phyloP scores from a whole-genome alignment of 2,888 invertebrate species.

The Torymus tubicola region DNA sequence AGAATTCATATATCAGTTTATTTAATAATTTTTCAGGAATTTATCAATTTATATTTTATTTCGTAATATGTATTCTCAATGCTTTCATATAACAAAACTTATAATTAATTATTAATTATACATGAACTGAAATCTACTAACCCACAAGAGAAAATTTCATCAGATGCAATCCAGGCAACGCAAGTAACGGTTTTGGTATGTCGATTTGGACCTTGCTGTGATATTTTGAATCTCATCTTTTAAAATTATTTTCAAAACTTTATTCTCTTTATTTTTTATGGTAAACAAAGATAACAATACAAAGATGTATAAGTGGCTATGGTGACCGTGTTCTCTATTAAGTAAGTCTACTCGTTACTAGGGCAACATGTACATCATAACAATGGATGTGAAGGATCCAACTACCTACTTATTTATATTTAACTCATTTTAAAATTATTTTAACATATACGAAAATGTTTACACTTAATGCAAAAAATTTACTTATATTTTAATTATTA shows the following conservation, averaged over 20 bases:
- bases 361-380: conserved; percentile 44
- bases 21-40: neutral
- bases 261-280: neutral
- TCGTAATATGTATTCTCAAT: no score
- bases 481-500: no score
- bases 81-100: no score
- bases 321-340: neutral
- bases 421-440: no score
- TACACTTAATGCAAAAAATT: no score
- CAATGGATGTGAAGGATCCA: conserved; percentile 16
- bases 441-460: no score
- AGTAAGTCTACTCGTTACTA: conserved; percentile 30
- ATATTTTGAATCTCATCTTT: conserved; percentile 73
- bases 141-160: conserved; percentile 95
- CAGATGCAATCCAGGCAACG: conserved; percentile 94
- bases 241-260: conserved; percentile 3
- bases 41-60: no score
- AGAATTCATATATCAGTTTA: neutral
- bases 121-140: conserved; percentile 72
- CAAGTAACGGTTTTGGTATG: conserved; percentile 90
- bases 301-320: no score
- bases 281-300: no score
- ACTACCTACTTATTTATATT: no score
- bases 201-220: conserved; percentile 84
- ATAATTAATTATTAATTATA: no score